Base-by-base conservation (phyloP, 2,113 vertebrate species). In the Urocynchramus pylzowi region DNA sequence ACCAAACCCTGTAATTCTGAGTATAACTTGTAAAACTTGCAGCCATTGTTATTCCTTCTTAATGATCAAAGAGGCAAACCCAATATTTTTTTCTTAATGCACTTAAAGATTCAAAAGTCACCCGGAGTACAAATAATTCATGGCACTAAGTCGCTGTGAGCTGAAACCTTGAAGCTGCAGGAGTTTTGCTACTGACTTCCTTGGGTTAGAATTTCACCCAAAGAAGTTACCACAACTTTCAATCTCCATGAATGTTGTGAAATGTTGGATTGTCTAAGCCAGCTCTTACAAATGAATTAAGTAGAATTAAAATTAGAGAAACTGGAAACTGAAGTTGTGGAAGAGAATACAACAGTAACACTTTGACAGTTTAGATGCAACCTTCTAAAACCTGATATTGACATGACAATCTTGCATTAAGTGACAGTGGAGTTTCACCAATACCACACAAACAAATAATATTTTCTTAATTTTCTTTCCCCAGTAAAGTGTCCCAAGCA, bases 401-500 rank as follows among this genome's bases (percentile, higher is more conserved):
- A 74, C 35, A 79, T 7, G 3, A 86, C 33, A 67, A 39, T 42
- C 63, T 68, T 56, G 16, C 27, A 26, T 63, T 30, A 49, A 77
- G 10, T 69, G 42, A 59, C 39, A 81, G 19, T 35, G 68, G 19
- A 68, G 8, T 88, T 92, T 86, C 61, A 64, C 21, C 33, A 83
- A 26, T 5, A 39, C 5, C 13, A 39, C 18, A 63, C 33, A 70
- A 90, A 89, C 5, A 61, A 89, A 83, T 84, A 50, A 37, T 57
- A 30, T 82, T 93, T 94, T 44, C 26, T 69, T 88, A 20, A 64
- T 83, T 91, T 79, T 95, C 53, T 78, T 96, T 96, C 93, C 68
- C 27, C 52, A 81, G 77, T 16, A 93, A 80, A 80, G 21, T 65
- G 85, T 89, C 73, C 33, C 59, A 63, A 67, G 80, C 71, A 65